Evolutionary conservation across 1,140 invertebrate species (phyloP), one percentile per base, ranked within the genome.

Genomic region (Sinella curviseta): DNA sequence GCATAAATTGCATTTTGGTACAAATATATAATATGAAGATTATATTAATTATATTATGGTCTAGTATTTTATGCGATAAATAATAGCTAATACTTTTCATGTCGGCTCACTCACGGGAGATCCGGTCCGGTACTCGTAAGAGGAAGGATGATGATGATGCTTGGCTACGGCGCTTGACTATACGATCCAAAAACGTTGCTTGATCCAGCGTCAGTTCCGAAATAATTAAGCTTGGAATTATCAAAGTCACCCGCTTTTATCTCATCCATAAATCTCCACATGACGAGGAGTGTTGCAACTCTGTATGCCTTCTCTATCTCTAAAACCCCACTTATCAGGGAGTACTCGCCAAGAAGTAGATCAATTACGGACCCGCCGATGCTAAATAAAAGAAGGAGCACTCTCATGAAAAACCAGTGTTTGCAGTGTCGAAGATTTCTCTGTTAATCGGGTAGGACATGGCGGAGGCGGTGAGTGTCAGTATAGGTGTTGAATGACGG

Each of bases 191-290:
- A 70, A 14, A 70, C 65, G 24, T 70, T 70, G 31, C 65, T 70
- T 16, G 65, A 70, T 30, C 65, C 65, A 31, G 31, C 28, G 12
- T 70, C 65, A 2, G 65, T 70, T 33, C 65, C 65, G 8, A 70
- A 70, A 20, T 48, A 48, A 33, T 70, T 70, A 16, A 70, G 31
- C 31, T 70, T 70, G 30, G 65, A 70, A 33, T 70, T 70, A 26
- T 75, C 74, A 30, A 36, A 48, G 24, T 48, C 35, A 2, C 74
- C 74, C 14, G 17, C 24, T 28, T 54, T 48, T 24, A 75, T 75
- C 28, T 75, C 74, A 24, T 48, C 74, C 74, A 75, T 75, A 30
- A 75, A 75, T 26, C 39, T 75, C 39, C 74, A 54, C 74, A 75
- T 54, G 3, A 75, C 4, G 39, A 75, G 3, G 3, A 75, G 74